These are phyloP conservation scores for Cercocebus atys DNA, from an alignment of 2,113 vertebrate genomes.

Conservation along the genomic window DNA sequence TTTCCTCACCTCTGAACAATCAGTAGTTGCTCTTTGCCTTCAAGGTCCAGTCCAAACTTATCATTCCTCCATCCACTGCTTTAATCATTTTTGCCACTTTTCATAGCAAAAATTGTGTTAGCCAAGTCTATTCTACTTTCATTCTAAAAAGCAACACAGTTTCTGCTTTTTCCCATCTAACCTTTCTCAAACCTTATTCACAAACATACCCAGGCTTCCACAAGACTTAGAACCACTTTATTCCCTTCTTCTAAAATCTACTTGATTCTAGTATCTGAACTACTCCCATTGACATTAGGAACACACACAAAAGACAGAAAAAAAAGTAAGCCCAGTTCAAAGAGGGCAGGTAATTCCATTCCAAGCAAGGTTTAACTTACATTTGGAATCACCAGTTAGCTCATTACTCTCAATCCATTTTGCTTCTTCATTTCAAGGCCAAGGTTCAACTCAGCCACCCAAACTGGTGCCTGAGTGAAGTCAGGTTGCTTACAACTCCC, in stretches of 20 bases:
- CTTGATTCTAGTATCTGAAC: background rate
- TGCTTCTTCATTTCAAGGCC: background rate
- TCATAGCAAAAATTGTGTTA: background rate
- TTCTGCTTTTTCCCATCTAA: background rate
- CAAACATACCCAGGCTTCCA: background rate
- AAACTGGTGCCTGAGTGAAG: background rate
- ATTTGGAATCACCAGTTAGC: background rate
- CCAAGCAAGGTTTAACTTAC: background rate
- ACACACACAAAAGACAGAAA: background rate
- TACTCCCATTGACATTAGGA: background rate
- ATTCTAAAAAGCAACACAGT: background rate
- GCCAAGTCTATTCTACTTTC: background rate
- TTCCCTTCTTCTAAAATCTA: background rate
- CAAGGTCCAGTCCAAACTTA: background rate
- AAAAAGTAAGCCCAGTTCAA: background rate
- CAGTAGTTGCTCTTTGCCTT: background rate
- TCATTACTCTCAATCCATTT: background rate
- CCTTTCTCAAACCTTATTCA: background rate
- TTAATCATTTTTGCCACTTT: background rate
- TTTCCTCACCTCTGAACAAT: background rate
- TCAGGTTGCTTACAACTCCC: background rate
- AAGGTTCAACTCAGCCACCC: background rate
- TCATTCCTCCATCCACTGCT: background rate
- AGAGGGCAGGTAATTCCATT: background rate
- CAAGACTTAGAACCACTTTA: background rate